Evolutionary conservation across 2,113 vertebrate species (phyloP).

Genomic region (Rhadina sibilatrix): DNA sequence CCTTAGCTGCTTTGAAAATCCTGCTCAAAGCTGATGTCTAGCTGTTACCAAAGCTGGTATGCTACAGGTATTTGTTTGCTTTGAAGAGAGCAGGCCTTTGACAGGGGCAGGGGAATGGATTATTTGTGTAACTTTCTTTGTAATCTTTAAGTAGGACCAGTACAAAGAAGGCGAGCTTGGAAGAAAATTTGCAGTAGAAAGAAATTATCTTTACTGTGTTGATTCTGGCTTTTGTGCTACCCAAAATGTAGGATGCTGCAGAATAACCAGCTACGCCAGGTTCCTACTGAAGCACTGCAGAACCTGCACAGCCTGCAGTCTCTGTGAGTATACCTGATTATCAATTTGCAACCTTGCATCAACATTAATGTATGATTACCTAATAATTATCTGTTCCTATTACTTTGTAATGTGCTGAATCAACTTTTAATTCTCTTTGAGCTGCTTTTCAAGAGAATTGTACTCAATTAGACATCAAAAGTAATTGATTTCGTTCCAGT

Average conservation of each 20-base stretch:
- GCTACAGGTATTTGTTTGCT: not conserved
- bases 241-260: constrained; percentile 86
- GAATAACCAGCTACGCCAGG: constrained; percentile 88
- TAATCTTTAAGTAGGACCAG: not conserved
- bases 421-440: not conserved
- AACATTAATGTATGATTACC: not conserved
- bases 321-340: constrained; percentile 77
- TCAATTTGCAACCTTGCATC: not conserved
- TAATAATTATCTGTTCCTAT: not conserved
- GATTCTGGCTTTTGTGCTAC: constrained; percentile 24
- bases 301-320: constrained; percentile 87
- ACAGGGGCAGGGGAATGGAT: not conserved
- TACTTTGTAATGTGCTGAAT: not conserved
- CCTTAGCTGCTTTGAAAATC: constrained; percentile 17
- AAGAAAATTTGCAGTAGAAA: not conserved
- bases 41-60: not conserved
- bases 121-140: not conserved
- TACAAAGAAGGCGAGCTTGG: not conserved
- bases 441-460: not conserved
- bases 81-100: not conserved
- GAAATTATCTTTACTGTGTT: not conserved
- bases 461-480: constrained; percentile 8
- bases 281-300: constrained; percentile 86
- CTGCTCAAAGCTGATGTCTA: not conserved
- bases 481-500: not conserved